A percentile compares a stretch with the other conserved stretches of the same genome.
Evolutionary conservation across 2,888 invertebrate species (phyloP).

Genomic region (Drosophila merina): DNA sequence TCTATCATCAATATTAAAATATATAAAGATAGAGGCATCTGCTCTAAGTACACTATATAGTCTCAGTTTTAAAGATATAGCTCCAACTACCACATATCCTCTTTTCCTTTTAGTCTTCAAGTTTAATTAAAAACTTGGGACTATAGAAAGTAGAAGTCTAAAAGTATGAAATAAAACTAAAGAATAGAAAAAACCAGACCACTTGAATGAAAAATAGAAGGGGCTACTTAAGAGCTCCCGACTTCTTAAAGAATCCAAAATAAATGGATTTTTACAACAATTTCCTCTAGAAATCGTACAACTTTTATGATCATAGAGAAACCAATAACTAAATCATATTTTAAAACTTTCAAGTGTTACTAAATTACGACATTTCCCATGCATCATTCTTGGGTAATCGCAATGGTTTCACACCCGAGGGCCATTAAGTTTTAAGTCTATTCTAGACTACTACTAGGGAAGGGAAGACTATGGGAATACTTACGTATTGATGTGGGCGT

Average conservation of each 20-base stretch:
- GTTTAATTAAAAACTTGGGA: background rate
- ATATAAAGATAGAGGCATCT: too few species aligned
- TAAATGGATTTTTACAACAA: too few species aligned
- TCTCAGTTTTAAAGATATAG: too few species aligned
- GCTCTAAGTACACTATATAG: too few species aligned
- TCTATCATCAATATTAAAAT: too few species aligned
- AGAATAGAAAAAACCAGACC: too few species aligned
- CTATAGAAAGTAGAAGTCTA: background rate
- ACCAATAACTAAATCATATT: background rate
- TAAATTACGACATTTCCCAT: background rate
- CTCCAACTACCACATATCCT: too few species aligned
- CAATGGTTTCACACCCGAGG: background rate
- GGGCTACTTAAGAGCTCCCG: too few species aligned
- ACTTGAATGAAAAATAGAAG: too few species aligned
- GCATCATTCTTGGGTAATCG: background rate
- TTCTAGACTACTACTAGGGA: background rate
- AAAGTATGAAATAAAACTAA: background rate
- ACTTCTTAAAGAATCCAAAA: too few species aligned
- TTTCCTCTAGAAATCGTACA: too few species aligned
- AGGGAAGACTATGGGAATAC: conserved; percentile 49
- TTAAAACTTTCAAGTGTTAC: background rate
- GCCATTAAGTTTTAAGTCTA: conserved; percentile 9
- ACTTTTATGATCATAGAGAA: too few species aligned
- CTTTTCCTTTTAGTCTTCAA: background rate
- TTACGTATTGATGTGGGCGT: conserved; percentile 81